These are phyloP conservation scores for Eupithecia subfuscata DNA, from an alignment of 2,888 invertebrate genomes.

Conservation along the genomic window DNA sequence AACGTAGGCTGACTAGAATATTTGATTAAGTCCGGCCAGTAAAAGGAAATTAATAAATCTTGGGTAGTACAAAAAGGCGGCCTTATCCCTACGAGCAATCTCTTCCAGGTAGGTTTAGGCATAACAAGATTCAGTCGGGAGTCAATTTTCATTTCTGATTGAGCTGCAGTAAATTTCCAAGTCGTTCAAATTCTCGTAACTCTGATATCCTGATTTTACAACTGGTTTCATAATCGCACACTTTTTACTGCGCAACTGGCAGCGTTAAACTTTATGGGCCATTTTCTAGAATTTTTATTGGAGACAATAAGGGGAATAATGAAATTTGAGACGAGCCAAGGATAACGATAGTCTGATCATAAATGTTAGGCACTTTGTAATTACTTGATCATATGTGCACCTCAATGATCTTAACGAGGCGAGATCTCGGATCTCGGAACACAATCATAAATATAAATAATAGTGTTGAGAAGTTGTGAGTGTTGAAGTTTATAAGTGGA, in stretches of 20 bases:
- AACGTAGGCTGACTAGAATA: too few species aligned
- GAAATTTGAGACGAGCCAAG: slow-evolving; percentile 64
- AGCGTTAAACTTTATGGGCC: slow-evolving; percentile 70
- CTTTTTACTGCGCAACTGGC: slow-evolving; percentile 59
- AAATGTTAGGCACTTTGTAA: slow-evolving; percentile 46
- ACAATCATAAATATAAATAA: too few species aligned
- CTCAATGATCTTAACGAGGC: slow-evolving; percentile 24
- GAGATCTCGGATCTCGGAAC: too few species aligned
- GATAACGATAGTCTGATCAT: slow-evolving; percentile 49
- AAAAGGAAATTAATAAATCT: not conserved
- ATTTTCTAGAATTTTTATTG: slow-evolving; percentile 76
- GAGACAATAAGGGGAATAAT: slow-evolving; percentile 76
- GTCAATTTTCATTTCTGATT: slow-evolving; percentile 19
- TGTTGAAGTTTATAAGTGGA: too few species aligned
- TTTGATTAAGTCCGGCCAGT: too few species aligned
- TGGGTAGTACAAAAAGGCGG: not conserved
- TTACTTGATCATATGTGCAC: slow-evolving; percentile 39
- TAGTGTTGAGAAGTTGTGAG: too few species aligned
- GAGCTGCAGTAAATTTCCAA: slow-evolving; percentile 25
- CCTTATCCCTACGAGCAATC: not conserved
- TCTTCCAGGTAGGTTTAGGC: not conserved
- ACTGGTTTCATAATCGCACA: slow-evolving; percentile 57
- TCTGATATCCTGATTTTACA: slow-evolving; percentile 52
- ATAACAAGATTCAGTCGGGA: not conserved
- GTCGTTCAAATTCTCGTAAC: slow-evolving; percentile 36